Evolutionary conservation across 2,888 invertebrate genomes (phyloP).

Genomic region (Shargacucullia verbasci): DNA sequence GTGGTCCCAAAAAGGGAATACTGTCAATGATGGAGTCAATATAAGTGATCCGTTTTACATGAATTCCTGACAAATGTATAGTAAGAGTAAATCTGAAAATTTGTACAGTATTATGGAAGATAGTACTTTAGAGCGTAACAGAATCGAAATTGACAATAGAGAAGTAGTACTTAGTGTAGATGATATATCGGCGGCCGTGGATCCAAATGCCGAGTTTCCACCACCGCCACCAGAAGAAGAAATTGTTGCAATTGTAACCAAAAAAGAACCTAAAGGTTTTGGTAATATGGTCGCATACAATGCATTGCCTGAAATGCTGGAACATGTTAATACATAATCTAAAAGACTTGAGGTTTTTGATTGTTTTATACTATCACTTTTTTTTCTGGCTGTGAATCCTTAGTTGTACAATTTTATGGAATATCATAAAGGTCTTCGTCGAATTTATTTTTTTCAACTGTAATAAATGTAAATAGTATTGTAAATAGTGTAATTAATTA

Average conservation of each 20-base stretch:
- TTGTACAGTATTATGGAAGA: constrained; percentile 89
- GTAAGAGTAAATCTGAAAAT: constrained; percentile 86
- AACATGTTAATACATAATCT: constrained; percentile 80
- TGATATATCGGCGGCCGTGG: constrained; percentile 80
- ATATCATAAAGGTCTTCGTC: constrained; percentile 64
- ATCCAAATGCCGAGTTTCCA: constrained; percentile 76
- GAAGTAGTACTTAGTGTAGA: constrained; percentile 86
- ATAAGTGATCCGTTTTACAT: constrained; percentile 91
- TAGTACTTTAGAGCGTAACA: constrained; percentile 81
- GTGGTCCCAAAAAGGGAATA: constrained; percentile 90
- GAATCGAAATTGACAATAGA: constrained; percentile 85
- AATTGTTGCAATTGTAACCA: constrained; percentile 86
- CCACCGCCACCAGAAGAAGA: constrained; percentile 84
- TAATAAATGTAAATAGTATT: constrained; percentile 69
- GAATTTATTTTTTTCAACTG: constrained; percentile 67
- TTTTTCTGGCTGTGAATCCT: constrained; percentile 71
- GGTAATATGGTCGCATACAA: constrained; percentile 88
- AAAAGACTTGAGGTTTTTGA: constrained; percentile 58
- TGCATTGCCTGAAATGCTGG: constrained; percentile 85
- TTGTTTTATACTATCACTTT: constrained; percentile 55
- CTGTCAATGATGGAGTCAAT: constrained; percentile 91
- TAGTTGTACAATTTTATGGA: constrained; percentile 44
- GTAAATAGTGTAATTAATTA: constrained; percentile 68
- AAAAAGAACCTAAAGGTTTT: constrained; percentile 85
- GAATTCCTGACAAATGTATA: constrained; percentile 93